Base-by-base conservation (phyloP, 1,140 invertebrate genomes). In the Mizuhopecten yessoensis region DNA sequence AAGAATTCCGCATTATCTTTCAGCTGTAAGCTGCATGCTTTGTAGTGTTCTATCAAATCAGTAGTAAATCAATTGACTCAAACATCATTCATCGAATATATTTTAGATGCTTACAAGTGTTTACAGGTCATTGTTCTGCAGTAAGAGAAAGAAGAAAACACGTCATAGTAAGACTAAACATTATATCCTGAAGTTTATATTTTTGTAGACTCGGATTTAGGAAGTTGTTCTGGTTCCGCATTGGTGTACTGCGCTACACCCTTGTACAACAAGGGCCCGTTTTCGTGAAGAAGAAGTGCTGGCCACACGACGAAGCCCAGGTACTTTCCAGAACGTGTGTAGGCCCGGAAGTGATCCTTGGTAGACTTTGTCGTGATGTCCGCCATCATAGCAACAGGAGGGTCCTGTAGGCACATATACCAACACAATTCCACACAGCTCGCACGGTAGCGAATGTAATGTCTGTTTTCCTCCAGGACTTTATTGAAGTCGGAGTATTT, bases 281-380 rank as follows among this genome's bases (percentile, higher is more conserved):
- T 42, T 39, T 89, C 34, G n/a, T 89, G 34, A 39, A 92, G 39
- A 34, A 92, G 86, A 0, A 92, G 75, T 1, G 89, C 57, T n/a
- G 91, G 91, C 91, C 91, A 92, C 13, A 92, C 91, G 0, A 92
- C n/a, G 33, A 87, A 90, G 0, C 89, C 91, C 33, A 92, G 45
- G 33, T 75, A 5, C 42, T 90, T 45, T 34, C 91, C 91, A 39
- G 88, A 89, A 34, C 45, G 90, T 87, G 91, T 92, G 34, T 92
- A 92, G 0, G 91, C 36, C 49, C 91, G 75, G 39, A 86, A 92
- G 3, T 87, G 42, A 2, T 89, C 89, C 33, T 13, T 36, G n/a
- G 86, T 86, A 29, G 34, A 10, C 20, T 10, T 20, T 20, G 86
- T 17, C 3, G 34, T 42, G 13, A 92, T 89, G 23, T 0, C 11